Conservation (phyloP, 2,888 invertebrate species). For the Parasteatoda lunata region DNA sequence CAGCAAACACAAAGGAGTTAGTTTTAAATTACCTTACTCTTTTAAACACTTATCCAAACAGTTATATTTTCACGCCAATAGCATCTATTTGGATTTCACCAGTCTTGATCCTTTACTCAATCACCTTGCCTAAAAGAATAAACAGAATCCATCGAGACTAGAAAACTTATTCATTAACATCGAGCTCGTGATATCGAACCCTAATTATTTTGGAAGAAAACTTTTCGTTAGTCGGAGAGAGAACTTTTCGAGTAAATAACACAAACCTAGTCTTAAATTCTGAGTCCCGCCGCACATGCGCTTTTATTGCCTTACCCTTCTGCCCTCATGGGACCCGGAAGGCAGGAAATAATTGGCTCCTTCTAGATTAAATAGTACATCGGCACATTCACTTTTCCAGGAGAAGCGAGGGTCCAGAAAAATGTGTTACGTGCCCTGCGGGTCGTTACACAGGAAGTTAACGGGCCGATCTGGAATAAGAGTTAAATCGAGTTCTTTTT, state of each 20-base stretch:
- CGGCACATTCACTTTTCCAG: not conserved
- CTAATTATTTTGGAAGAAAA: not conserved
- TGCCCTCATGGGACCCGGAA: conserved; percentile 14
- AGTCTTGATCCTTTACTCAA: too few species aligned
- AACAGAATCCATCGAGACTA: not conserved
- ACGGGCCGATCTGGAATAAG: not conserved
- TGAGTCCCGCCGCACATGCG: not conserved
- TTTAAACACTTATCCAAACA: too few species aligned
- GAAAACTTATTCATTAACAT: conserved; percentile 1
- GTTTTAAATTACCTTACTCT: too few species aligned
- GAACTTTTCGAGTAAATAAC: not conserved
- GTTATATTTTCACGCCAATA: too few species aligned
- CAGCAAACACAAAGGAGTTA: too few species aligned
- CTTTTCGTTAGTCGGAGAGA: not conserved
- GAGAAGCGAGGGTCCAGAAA: conserved; percentile 15
- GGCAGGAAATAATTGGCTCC: conserved; percentile 55
- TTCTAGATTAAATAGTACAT: conserved; percentile 40
- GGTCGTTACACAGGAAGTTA: conserved; percentile 23
- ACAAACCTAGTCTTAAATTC: not conserved
- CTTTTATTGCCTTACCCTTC: not conserved
- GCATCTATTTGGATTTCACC: too few species aligned
- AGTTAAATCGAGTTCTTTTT: conserved; percentile 3
- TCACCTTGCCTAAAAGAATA: too few species aligned
- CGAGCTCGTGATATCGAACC: not conserved
- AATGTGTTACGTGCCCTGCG: conserved; percentile 56